Conservation (phyloP, 2,888 invertebrate species). For the Pristionchus entomophagus region DNA sequence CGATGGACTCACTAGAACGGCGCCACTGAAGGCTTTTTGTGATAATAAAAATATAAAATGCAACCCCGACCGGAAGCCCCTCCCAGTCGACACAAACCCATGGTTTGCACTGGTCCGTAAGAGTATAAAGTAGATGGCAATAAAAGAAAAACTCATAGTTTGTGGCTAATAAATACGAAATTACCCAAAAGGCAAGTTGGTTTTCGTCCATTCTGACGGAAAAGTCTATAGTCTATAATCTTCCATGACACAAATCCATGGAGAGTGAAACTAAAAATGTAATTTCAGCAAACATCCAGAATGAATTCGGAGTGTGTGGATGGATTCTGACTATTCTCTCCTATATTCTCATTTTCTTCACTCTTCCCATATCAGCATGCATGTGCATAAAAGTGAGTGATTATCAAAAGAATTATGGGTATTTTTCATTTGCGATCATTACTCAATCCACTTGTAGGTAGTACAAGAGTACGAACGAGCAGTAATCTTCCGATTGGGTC, state of each 20-base stretch:
- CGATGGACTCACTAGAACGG: slow-evolving; percentile 8
- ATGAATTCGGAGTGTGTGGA: slow-evolving; percentile 75
- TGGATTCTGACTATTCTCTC: slow-evolving; percentile 75
- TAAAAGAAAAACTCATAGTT: too few species aligned
- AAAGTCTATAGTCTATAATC: too few species aligned
- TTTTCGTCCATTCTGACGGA: too few species aligned
- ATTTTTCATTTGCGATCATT: neutral
- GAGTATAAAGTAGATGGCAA: too few species aligned
- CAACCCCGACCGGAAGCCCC: slow-evolving; percentile 39
- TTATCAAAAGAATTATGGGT: neutral
- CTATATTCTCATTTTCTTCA: slow-evolving; percentile 72
- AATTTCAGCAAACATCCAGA: slow-evolving; percentile 75
- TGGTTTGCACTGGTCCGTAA: slow-evolving; percentile 27
- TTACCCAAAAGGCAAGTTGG: too few species aligned
- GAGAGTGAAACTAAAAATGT: neutral
- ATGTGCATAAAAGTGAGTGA: slow-evolving; percentile 75
- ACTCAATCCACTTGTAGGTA: slow-evolving; percentile 53
- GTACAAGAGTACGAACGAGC: slow-evolving; percentile 82
- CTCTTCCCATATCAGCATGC: slow-evolving; percentile 74
- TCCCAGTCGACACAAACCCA: slow-evolving; percentile 46
- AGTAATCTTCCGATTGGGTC: slow-evolving; percentile 89
- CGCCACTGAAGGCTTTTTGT: neutral
- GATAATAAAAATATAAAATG: neutral
- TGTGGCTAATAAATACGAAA: too few species aligned
- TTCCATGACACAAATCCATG: too few species aligned